Evolutionary conservation across 2,888 invertebrate genomes (phyloP), one percentile per base, ranked within the genome.

Genomic region (Aromia moschata): DNA sequence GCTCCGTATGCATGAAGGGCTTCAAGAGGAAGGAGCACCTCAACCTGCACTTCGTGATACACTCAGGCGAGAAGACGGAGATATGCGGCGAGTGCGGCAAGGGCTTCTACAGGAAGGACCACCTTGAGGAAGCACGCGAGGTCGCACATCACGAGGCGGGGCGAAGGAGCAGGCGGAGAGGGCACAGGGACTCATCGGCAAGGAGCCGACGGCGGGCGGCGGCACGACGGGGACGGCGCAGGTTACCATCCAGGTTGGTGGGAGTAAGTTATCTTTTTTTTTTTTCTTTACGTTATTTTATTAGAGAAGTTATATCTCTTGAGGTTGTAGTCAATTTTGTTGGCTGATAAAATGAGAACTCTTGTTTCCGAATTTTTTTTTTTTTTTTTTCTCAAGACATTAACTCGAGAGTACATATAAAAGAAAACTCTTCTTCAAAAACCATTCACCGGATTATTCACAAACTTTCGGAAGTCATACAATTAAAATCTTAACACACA

Each of bases 11-110:
- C 74, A 84, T 87, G 80, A 92, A 92, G 62, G 66, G 77, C 20
- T 92, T 92, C 81, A 92, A 92, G 78, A 85, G 92, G 57, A 89
- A 91, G 77, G 92, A 93, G 75, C 92, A 93, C 72, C 84, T 93
- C 72, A 92, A 91, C 79, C 84, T 92, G 64, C 93, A 93, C 81
- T 89, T 89, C 70, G 91, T 92, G 70, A 93, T 92, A 77, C 93
- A 93, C 82, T 91, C 91, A 54, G 92, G 92, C 30, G 89, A 91
- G 77, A 92, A 92, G 81, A 91, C 90, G 2, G 91, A 92, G 78
- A 87, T 90, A 64, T 92, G 91, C 76, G 84, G 83, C 30, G 88
- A 90, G 75, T 92, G 91, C 72, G 90, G 90, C 38, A 91, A 91
- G 79, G 90, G 90, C 30, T 90, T 90, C 78, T 91, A 91, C 76